phyloP scores from a whole-genome alignment of 1,140 invertebrate genomes.

The Trissolcus basalis region DNA sequence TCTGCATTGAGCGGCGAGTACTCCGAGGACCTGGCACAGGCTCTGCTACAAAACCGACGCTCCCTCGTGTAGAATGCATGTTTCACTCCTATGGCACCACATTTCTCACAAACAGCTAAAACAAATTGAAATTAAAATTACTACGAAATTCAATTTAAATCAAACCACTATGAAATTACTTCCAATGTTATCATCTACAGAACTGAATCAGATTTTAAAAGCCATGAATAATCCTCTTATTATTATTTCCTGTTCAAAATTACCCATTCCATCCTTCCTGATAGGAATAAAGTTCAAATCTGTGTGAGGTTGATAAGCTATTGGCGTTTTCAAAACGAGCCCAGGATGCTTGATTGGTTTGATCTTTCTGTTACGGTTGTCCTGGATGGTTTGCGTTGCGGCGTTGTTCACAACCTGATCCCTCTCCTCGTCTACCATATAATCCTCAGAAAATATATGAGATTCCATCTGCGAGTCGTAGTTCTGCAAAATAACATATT shows the following conservation, averaged over 20 bases:
- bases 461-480: constrained; percentile 68
- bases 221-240: too few relatives aligned
- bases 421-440: constrained; percentile 71
- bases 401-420: constrained; percentile 77
- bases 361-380: constrained; percentile 80
- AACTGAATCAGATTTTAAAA: too few relatives aligned
- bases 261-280: constrained; percentile 89
- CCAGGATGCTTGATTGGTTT: constrained; percentile 86
- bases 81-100: constrained; percentile 91
- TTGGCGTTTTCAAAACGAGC: constrained; percentile 85
- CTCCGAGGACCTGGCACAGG: constrained; percentile 80
- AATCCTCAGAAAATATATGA: constrained; percentile 72
- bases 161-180: too few relatives aligned
- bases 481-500: constrained; percentile 52
- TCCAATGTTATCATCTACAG: too few relatives aligned
- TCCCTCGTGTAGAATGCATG: constrained; percentile 93
- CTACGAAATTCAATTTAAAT: too few relatives aligned
- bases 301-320: constrained; percentile 87
- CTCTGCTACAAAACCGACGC: constrained; percentile 86
- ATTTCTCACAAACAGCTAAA: constrained; percentile 90
- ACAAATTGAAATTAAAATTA: constrained; percentile 68
- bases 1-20: constrained; percentile 67
- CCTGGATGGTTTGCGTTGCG: constrained; percentile 77
- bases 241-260: too few relatives aligned
- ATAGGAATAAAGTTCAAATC: constrained; percentile 87